Evolutionary conservation across 2,113 vertebrate genomes (phyloP).

Genomic region (Mastomys natalensis): DNA sequence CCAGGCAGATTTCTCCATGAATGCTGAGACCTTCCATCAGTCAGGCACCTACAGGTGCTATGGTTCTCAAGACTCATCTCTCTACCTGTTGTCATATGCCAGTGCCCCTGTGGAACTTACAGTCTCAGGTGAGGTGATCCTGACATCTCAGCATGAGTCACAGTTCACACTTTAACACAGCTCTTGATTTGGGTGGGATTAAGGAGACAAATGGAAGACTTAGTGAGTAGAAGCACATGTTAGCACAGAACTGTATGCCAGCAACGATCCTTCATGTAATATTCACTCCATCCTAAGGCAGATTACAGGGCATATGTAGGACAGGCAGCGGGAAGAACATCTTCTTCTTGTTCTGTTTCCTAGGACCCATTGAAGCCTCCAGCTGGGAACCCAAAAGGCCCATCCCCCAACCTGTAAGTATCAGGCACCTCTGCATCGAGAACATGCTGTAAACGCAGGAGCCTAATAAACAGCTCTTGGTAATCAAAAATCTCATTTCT

Average conservation of each 20-base stretch:
- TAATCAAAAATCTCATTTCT: too few relatives aligned
- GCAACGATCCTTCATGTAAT: constrained; percentile 67
- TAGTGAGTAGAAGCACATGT: neutral
- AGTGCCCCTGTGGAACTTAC: neutral
- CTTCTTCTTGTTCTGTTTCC: too few relatives aligned
- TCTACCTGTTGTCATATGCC: neutral
- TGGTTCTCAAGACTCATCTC: neutral
- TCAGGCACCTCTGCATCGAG: too few relatives aligned
- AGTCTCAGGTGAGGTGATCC: neutral
- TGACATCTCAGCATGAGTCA: neutral
- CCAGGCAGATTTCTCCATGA: neutral
- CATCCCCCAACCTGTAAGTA: too few relatives aligned
- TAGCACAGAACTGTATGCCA: constrained; percentile 87
- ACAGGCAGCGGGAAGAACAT: too few relatives aligned
- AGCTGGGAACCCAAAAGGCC: too few relatives aligned
- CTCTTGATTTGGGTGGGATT: accelerated
- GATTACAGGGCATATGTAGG: too few relatives aligned
- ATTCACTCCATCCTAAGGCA: neutral
- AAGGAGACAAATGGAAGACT: neutral
- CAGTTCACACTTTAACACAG: accelerated
- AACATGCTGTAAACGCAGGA: too few relatives aligned
- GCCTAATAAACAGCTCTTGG: too few relatives aligned
- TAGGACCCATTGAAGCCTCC: too few relatives aligned
- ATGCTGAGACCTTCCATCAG: neutral
- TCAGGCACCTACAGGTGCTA: neutral